Evolutionary conservation across 2,888 invertebrate genomes (phyloP).

Genomic region (Lasioglossum marginatum): DNA sequence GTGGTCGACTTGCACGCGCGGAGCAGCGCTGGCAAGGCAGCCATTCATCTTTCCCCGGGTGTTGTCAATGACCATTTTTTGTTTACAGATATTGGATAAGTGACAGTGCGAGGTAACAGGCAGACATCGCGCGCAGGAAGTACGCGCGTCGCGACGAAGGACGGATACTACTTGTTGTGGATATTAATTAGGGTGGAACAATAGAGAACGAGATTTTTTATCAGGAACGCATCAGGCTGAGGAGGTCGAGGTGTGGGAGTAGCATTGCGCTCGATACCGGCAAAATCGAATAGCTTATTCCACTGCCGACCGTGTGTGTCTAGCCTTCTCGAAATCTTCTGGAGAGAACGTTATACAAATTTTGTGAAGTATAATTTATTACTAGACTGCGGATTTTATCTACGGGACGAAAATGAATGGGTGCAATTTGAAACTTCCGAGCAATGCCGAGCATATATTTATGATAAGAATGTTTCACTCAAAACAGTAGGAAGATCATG

Average conservation of each 20-base stretch:
- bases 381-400: no score
- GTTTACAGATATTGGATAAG: slow-evolving; percentile 84
- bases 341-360: not conserved
- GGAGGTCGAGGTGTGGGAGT: slow-evolving; percentile 83
- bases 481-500: no score
- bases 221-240: slow-evolving; percentile 78
- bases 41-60: slow-evolving; percentile 72
- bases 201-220: slow-evolving; percentile 83
- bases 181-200: slow-evolving; percentile 83
- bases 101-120: slow-evolving; percentile 82
- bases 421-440: no score
- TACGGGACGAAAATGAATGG: no score
- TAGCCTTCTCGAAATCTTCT: not conserved
- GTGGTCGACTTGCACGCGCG: not conserved
- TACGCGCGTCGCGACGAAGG: slow-evolving; percentile 23
- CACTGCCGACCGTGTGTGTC: not conserved
- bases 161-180: slow-evolving; percentile 49
- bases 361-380: not conserved
- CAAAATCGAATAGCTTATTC: slow-evolving; percentile 58
- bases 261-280: slow-evolving; percentile 66
- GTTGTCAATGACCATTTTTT: slow-evolving; percentile 81
- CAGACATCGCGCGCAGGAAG: slow-evolving; percentile 70
- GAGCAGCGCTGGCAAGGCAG: not conserved
- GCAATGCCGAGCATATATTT: no score
- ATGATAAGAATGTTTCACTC: no score